Evolutionary conservation across 2,113 vertebrate species (phyloP).

Genomic region (Solenodon paradoxus): DNA sequence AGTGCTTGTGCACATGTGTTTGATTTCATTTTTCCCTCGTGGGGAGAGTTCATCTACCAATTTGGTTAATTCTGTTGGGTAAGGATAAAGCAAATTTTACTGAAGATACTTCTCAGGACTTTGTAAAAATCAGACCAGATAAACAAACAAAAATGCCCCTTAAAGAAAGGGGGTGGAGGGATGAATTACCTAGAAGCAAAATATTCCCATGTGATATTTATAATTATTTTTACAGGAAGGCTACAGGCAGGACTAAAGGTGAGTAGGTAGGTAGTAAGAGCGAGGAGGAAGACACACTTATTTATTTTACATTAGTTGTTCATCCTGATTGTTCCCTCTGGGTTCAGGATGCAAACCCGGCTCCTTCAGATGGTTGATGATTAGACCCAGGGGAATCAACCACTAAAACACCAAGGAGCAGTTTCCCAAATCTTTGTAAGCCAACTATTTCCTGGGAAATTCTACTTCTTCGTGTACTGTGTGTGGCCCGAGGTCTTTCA

Average conservation of each 20-base stretch:
- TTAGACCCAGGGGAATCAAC: too few relatives aligned
- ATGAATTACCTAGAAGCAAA: neutral
- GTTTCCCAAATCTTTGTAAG: slow-evolving; percentile 4
- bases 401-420: too few relatives aligned
- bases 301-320: too few relatives aligned
- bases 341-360: too few relatives aligned
- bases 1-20: neutral
- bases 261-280: too few relatives aligned
- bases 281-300: too few relatives aligned
- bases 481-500: neutral
- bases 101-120: neutral
- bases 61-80: neutral
- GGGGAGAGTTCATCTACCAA: neutral
- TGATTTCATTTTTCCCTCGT: neutral
- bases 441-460: neutral
- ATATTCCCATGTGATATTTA: neutral
- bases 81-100: neutral
- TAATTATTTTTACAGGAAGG: too few relatives aligned
- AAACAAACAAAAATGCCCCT: neutral
- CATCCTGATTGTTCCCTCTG: too few relatives aligned
- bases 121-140: neutral
- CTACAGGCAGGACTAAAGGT: too few relatives aligned
- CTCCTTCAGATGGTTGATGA: too few relatives aligned
- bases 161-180: neutral
- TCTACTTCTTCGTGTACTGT: too few relatives aligned